phyloP scores from a whole-genome alignment of 2,113 vertebrate genomes.

The Pelusios castaneus region DNA sequence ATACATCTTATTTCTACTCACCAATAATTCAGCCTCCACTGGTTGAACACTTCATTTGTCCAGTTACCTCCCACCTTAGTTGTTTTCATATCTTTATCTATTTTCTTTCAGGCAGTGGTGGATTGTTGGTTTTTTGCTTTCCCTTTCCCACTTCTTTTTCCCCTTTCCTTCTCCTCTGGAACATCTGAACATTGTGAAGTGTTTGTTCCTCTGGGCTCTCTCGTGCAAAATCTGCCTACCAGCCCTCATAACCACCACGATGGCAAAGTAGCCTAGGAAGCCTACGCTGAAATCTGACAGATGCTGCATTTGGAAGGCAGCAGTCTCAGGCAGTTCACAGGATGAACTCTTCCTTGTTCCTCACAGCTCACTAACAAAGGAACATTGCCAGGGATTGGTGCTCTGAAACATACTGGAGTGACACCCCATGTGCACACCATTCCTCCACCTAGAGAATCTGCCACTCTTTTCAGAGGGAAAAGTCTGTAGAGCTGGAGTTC shows the following conservation, averaged over 20 bases:
- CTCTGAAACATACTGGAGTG: neutral
- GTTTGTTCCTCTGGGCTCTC: neutral
- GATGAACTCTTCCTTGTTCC: neutral
- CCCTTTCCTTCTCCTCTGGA: neutral
- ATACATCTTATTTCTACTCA: neutral
- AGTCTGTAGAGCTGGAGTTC: neutral
- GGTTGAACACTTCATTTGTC: neutral
- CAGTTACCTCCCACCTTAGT: neutral
- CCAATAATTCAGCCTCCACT: neutral
- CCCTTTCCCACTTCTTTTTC: neutral
- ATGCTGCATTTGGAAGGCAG: neutral
- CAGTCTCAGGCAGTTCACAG: neutral
- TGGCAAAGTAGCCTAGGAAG: neutral
- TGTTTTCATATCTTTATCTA: neutral
- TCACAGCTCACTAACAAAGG: neutral
- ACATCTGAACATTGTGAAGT: neutral
- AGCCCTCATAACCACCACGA: neutral
- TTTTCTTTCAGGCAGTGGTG: neutral
- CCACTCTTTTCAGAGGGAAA: neutral
- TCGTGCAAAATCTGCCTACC: neutral
- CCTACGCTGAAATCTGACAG: neutral
- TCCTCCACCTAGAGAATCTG: neutral
- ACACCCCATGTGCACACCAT: neutral
- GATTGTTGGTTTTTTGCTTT: neutral
- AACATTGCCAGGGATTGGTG: neutral